Base-by-base conservation (phyloP, 1,140 invertebrate species). In the Zaprionus ornatus region DNA sequence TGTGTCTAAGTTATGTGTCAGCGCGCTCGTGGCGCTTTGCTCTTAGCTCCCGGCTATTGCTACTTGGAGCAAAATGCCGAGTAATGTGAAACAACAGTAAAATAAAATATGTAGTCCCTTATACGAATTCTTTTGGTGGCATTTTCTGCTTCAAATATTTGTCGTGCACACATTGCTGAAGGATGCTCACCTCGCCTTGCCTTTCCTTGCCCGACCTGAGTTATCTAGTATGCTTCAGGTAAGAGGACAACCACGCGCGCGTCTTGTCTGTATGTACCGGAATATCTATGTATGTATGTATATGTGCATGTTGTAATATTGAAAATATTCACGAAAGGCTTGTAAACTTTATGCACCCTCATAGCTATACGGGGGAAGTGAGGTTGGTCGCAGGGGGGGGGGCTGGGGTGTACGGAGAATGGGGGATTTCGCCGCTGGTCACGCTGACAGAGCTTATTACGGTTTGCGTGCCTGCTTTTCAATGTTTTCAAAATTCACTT, bases 91-190 rank as follows among this genome's bases (percentile, higher is more conserved):
- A 76, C 72, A 78, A 66, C 67, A 79, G 71, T 74, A 79, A 71
- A 79, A 81, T 76, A 79, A 79, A 81, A 81, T 81, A 79, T 79
- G 70, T 80, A 78, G 75, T 79, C 67, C 77, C 76, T 79, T 79
- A 72, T 69, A 74, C 72, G 77, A 79, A 81, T 81, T 81, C 79
- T 69, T 76, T 61, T 54, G 59, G 67, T 76, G 72, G 77, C 62
- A 81, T 81, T 81, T 81, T 81, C 60, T 68, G 76, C 73, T 81
- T 68, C 62, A 80, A 80, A 80, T 80, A 80, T 80, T 79, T 80
- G 75, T 80, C 76, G 63, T 79, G 76, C 76, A 74, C 72, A 75
- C 76, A 71, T 62, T 45, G 60, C 56, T 62, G 52, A 70, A 75
- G 79, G 25, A 21, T 45, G 32, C 27, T 52, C 65, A 69, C 65